Evolutionary conservation across 2,113 vertebrate species (phyloP).

Genomic region (Euleptes europaea): DNA sequence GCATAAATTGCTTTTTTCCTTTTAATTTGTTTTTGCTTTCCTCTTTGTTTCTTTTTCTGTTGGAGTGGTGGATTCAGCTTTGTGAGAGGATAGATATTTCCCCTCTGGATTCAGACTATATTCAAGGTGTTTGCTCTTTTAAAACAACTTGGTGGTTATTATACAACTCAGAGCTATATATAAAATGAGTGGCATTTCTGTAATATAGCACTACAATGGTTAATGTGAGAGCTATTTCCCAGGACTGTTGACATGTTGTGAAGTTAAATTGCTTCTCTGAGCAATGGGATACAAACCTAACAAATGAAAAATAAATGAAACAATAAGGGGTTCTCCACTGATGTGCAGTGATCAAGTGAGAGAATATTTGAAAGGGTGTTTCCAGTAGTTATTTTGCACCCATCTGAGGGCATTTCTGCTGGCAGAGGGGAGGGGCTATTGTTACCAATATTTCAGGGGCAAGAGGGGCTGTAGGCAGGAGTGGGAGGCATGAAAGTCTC

Average conservation of each 20-base stretch:
- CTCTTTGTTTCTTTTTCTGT: not conserved
- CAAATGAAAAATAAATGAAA: not conserved
- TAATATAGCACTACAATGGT: not conserved
- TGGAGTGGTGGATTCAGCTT: not conserved
- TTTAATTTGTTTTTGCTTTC: not conserved
- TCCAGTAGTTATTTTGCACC: no score
- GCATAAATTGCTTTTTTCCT: slow-evolving; percentile 14
- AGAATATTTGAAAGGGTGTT: not conserved
- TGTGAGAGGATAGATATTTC: not conserved
- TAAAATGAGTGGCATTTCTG: not conserved
- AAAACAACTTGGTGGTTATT: not conserved
- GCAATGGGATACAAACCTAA: not conserved
- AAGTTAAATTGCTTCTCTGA: not conserved
- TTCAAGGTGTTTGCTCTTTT: not conserved
- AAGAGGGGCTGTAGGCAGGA: not conserved
- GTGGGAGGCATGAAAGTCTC: no score
- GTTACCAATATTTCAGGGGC: not conserved
- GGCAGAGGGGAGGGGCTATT: not conserved
- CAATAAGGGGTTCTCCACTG: not conserved
- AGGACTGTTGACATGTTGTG: not conserved
- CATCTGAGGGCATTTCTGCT: no score
- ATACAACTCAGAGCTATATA: slow-evolving; percentile 7
- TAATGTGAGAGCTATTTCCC: not conserved
- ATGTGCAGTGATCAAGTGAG: not conserved
- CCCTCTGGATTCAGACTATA: not conserved